These are phyloP conservation scores for Trisateles emortualis DNA, from an alignment of 2,888 invertebrate species.

Conservation along the genomic window DNA sequence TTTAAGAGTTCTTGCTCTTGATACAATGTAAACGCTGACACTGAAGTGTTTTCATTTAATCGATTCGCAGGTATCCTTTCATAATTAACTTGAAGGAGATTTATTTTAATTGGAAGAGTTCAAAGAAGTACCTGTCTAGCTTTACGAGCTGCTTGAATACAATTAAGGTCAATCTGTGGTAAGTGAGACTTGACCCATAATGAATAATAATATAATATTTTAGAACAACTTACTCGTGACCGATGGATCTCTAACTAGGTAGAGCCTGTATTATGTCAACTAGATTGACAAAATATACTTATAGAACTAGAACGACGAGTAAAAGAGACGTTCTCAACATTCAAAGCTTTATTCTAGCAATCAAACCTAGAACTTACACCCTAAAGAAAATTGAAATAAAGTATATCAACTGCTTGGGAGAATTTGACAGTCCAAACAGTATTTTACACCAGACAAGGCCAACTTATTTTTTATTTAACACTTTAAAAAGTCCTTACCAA, in stretches of 20 bases:
- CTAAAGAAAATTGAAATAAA: too few relatives aligned
- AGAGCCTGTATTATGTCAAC: too few relatives aligned
- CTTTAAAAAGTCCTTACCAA: slow-evolving; percentile 6
- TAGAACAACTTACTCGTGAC: too few relatives aligned
- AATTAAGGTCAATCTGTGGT: not conserved
- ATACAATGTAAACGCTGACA: slow-evolving; percentile 38
- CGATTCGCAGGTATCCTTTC: slow-evolving; percentile 41
- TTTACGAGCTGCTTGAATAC: not conserved
- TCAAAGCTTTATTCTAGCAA: too few relatives aligned
- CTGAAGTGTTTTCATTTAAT: slow-evolving; percentile 70
- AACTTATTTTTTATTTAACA: slow-evolving; percentile 1
- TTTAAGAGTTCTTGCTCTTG: slow-evolving; percentile 34
- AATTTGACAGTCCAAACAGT: not conserved
- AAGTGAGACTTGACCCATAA: too few relatives aligned
- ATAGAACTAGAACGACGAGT: too few relatives aligned
- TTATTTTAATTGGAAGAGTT: slow-evolving; percentile 27
- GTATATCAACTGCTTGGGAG: too few relatives aligned
- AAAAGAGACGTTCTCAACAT: too few relatives aligned
- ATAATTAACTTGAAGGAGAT: slow-evolving; percentile 20
- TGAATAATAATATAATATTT: too few relatives aligned
- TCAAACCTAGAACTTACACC: too few relatives aligned
- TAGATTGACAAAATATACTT: too few relatives aligned
- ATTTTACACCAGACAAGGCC: not conserved
- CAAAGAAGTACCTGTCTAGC: not conserved
- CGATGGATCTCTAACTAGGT: too few relatives aligned